Evolutionary conservation across 2,113 vertebrate genomes (phyloP).

Genomic region (Eclectus roratus): DNA sequence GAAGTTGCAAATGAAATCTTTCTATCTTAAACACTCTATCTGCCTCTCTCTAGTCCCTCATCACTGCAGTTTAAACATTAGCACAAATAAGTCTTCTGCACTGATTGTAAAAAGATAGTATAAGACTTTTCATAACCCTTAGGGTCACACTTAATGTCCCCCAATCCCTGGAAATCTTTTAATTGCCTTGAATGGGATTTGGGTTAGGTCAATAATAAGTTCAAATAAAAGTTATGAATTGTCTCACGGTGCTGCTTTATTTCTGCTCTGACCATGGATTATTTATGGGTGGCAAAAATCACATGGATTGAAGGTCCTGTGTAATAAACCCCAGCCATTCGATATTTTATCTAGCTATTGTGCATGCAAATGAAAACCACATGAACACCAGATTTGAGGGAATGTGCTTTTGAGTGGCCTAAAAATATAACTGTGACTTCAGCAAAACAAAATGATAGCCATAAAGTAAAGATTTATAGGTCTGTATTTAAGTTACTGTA

Average conservation of each 20-base stretch:
- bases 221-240: not conserved
- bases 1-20: not conserved
- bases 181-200: not conserved
- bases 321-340: not conserved
- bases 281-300: not conserved
- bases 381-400: not conserved
- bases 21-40: not conserved
- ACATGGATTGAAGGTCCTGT: not conserved
- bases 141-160: not conserved
- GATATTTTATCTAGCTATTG: not conserved
- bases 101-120: not conserved
- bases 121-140: not conserved
- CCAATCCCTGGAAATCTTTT: constrained; percentile 1
- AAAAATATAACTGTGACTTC: not conserved
- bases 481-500: not conserved
- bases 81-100: not conserved
- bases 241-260: not conserved
- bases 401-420: not conserved
- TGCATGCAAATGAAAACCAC: not conserved
- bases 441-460: not conserved
- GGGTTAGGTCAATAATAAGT: not conserved
- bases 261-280: not conserved
- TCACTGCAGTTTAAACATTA: not conserved
- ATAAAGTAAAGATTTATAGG: not conserved
- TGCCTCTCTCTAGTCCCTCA: not conserved